Conservation (phyloP, 1,140 invertebrate genomes). For the Marisa cornuarietis region DNA sequence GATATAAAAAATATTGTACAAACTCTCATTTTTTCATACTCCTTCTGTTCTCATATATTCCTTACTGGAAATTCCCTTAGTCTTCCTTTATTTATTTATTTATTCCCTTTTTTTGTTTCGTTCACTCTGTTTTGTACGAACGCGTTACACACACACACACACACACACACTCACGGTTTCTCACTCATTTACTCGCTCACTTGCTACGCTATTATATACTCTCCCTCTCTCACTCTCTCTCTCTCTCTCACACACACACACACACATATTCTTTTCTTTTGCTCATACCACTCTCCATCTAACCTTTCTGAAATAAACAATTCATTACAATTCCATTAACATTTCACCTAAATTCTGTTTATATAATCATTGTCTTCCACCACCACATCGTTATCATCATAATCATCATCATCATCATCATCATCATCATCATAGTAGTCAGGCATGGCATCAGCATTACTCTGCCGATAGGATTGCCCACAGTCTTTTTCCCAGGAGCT, state of each 20-base stretch:
- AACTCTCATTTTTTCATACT: neutral
- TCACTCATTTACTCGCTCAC: neutral
- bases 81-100: neutral
- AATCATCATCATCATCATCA: too few relatives aligned
- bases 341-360: too few relatives aligned
- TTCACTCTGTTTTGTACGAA: neutral
- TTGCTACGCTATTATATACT: neutral
- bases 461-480: too few relatives aligned
- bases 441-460: too few relatives aligned
- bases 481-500: too few relatives aligned
- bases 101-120: neutral
- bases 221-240: slow-evolving; percentile 8
- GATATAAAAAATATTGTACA: neutral
- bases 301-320: too few relatives aligned
- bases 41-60: neutral
- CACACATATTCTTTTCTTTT: neutral
- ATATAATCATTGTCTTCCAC: too few relatives aligned
- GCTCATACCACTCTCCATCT: too few relatives aligned
- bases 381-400: too few relatives aligned
- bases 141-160: slow-evolving; percentile 11
- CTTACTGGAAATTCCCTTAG: neutral
- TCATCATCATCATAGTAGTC: too few relatives aligned
- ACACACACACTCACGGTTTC: neutral
- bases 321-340: too few relatives aligned
- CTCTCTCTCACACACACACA: slow-evolving; percentile 6